Evolutionary conservation across 2,113 vertebrate species (phyloP).

Genomic region (Laticauda laticaudata): DNA sequence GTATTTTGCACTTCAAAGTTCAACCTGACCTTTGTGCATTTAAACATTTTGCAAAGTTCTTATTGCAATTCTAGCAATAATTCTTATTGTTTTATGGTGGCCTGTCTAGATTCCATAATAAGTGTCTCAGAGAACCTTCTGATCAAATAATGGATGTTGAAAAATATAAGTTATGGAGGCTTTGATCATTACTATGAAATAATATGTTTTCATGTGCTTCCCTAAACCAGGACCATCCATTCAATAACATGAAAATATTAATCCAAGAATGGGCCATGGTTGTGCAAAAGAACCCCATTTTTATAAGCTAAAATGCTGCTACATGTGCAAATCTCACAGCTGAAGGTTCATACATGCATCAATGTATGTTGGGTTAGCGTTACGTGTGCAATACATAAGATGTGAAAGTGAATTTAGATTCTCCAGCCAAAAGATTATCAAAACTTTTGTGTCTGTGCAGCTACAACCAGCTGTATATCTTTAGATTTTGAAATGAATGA

Average conservation of each 20-base stretch:
- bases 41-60: not conserved
- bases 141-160: not conserved
- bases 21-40: not conserved
- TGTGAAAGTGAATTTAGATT: not conserved
- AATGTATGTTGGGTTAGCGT: not conserved
- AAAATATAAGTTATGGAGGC: not conserved
- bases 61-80: not conserved
- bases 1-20: not conserved
- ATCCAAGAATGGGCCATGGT: not conserved
- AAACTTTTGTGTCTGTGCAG: not conserved
- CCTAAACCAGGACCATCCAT: not conserved
- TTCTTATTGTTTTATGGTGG: not conserved
- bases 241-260: not conserved
- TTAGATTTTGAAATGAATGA: not conserved
- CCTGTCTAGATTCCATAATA: not conserved
- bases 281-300: not conserved
- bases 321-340: not conserved
- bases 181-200: not conserved
- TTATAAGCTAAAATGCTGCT: not conserved
- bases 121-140: not conserved
- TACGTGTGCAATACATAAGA: not conserved
- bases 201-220: not conserved
- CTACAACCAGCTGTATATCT: not conserved
- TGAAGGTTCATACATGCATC: not conserved
- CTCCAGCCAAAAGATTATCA: not conserved